A percentile compares a stretch with the other conserved stretches of the same genome.
These are phyloP conservation scores for Pandemis heparana DNA, from an alignment of 2,888 invertebrate genomes.

Conservation along the genomic window DNA sequence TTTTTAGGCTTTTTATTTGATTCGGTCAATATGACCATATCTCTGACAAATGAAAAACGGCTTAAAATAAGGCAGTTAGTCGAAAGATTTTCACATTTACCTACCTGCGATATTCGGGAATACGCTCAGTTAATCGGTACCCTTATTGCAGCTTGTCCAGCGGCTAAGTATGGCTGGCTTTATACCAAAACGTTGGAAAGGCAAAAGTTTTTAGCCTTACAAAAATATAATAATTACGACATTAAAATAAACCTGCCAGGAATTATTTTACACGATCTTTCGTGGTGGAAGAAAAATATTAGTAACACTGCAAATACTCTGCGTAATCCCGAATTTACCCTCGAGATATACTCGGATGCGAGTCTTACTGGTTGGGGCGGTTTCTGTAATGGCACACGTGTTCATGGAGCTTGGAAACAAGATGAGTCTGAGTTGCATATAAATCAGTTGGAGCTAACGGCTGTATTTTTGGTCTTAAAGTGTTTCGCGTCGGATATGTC, in stretches of 20 bases:
- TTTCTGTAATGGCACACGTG: not conserved
- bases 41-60: constrained; percentile 39
- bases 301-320: not conserved
- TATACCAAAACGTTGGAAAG: constrained; percentile 42
- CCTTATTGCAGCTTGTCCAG: constrained; percentile 42
- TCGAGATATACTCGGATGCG: not conserved
- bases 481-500: not conserved
- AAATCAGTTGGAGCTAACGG: constrained; percentile 1
- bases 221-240: constrained; percentile 19
- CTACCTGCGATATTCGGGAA: constrained; percentile 38
- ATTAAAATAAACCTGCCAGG: constrained; percentile 15
- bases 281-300: constrained; percentile 41
- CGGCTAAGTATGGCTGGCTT: constrained; percentile 38
- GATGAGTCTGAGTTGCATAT: not conserved
- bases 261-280: constrained; percentile 24
- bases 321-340: not conserved
- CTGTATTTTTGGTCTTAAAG: constrained; percentile 3
- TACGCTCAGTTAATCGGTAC: constrained; percentile 42
- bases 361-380: constrained; percentile 1
- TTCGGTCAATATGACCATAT: constrained; percentile 28
- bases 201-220: not conserved
- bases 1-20: constrained; percentile 44
- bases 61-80: constrained; percentile 28
- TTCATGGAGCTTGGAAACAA: not conserved
- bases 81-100: constrained; percentile 33